Evolutionary conservation across 2,797 vertebrate species (phyloP).

Genomic region (Poliocrania exsul): DNA sequence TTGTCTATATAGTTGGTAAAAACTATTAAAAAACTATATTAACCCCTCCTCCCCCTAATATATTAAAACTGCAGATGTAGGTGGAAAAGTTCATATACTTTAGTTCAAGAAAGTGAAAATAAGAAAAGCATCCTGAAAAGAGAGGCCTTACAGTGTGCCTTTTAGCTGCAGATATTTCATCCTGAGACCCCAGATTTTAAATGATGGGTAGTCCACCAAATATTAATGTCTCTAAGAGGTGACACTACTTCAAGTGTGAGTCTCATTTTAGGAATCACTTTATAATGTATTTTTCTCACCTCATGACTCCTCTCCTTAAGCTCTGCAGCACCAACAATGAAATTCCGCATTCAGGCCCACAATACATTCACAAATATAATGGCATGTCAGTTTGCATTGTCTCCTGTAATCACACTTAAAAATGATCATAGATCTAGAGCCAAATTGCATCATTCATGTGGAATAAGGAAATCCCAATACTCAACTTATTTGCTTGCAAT

Average conservation of each 20-base stretch:
- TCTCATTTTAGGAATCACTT: neutral
- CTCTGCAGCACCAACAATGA: neutral
- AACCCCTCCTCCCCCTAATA: too few relatives aligned
- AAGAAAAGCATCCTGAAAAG: neutral
- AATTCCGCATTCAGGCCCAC: neutral
- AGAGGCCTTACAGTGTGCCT: neutral
- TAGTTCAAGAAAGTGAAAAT: neutral
- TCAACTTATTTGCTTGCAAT: neutral
- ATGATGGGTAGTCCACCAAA: neutral
- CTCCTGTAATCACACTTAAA: neutral
- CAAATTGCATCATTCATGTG: neutral
- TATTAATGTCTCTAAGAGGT: neutral
- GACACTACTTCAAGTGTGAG: neutral
- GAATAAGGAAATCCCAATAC: neutral
- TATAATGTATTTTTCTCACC: neutral
- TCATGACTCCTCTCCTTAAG: neutral
- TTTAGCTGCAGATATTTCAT: neutral
- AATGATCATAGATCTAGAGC: neutral
- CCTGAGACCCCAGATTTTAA: neutral
- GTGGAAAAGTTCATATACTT: neutral
- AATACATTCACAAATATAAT: neutral
- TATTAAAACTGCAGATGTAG: neutral
- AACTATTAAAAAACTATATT: too few relatives aligned
- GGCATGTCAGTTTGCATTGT: neutral
- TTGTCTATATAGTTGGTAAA: neutral